Evolutionary conservation across 2,113 vertebrate species (phyloP).

Genomic region (Centropus bengalensis): DNA sequence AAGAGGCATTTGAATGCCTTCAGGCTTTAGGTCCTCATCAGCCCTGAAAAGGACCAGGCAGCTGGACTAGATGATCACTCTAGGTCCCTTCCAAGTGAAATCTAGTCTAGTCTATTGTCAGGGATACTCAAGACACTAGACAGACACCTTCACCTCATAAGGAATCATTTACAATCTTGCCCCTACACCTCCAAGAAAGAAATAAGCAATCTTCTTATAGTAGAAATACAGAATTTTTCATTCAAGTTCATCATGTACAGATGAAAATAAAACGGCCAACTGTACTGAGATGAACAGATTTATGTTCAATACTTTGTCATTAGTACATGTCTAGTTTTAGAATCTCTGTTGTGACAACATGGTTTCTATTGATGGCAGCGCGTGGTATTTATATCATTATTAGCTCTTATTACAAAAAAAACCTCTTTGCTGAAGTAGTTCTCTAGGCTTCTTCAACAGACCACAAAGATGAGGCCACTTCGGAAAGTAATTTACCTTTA

Average conservation of each 20-base stretch:
- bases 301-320: not conserved
- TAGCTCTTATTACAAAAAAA: not conserved
- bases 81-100: not conserved
- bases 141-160: not conserved
- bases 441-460: not conserved
- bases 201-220: not conserved
- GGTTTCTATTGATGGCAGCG: not conserved
- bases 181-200: not conserved
- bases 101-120: not conserved
- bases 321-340: not conserved
- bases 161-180: not conserved
- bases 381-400: not conserved
- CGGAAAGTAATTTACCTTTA: not conserved
- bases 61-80: not conserved
- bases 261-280: not conserved
- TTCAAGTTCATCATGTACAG: not conserved
- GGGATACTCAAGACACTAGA: not conserved
- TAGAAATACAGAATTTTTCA: not conserved
- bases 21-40: not conserved
- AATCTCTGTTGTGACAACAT: not conserved
- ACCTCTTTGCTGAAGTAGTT: not conserved
- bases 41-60: not conserved
- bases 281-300: not conserved
- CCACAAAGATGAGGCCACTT: not conserved
- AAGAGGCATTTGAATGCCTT: not conserved